Base-by-base conservation (phyloP, 2,797 vertebrate species). In the Parotocinclus haroldoi region DNA sequence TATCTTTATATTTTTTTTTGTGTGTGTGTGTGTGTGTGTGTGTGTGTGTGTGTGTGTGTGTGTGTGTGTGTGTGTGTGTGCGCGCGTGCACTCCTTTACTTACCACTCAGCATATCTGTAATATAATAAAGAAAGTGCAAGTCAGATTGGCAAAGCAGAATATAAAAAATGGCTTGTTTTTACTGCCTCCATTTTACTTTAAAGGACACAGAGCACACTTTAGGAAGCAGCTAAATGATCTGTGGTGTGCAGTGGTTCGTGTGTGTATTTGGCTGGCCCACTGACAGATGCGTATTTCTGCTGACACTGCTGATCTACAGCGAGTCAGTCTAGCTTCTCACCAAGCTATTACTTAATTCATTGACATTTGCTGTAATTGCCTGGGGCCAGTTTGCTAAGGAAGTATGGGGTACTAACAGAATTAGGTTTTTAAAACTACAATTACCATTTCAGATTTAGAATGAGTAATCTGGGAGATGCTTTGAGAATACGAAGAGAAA, bases 321-420 rank as follows among this genome's bases (percentile, higher is more conserved):
- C 48, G 76, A 85, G 81, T 77, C 72, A 68, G 79, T 68, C 82
- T 87, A 86, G 85, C 85, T 77, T 68, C 68, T 73, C 82, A 88
- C 85, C 86, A 87, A 88, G 86, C 85, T 88, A 88, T 88, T 90
- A 88, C 88, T 90, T 88, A 89, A 90, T 89, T 90, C 86, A 87
- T 85, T 90, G 88, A 89, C 87, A 88, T 91, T 90, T 89, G 75
- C 82, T 83, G 84, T 90, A 89, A 89, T 89, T 90, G 86, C 86
- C 87, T 88, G 46, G 14, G 85, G 85, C 80, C 83, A 84, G 85
- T 85, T 85, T 86, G 83, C 84, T 79, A 76, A 81, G 81, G 76
- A 85, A 81, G 81, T 80, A 71, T 68, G 53, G 55, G 79, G 71
- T 83, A 80, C 86, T 89, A 88, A 87, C 86, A 83, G 85, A 86